Conservation (phyloP, 1,140 invertebrate species). For the Zophobas morio region DNA sequence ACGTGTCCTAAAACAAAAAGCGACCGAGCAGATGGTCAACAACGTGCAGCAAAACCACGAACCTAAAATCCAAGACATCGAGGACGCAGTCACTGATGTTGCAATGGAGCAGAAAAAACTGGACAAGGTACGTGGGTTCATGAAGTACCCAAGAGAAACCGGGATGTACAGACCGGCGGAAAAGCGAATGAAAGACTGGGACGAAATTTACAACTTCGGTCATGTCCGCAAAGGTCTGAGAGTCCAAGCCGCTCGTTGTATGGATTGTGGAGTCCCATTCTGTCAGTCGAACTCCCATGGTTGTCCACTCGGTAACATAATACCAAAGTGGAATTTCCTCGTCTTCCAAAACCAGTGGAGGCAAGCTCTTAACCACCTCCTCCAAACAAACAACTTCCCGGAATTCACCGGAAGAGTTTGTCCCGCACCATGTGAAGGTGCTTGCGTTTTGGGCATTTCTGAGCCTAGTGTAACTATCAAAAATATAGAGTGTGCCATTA, state of each 20-base stretch:
- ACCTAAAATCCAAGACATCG: slow-evolving; percentile 84
- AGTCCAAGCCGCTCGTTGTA: slow-evolving; percentile 96
- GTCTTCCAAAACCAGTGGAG: slow-evolving; percentile 96
- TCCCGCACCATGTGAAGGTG: slow-evolving; percentile 98
- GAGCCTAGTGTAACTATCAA: slow-evolving; percentile 98
- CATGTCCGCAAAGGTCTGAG: slow-evolving; percentile 90
- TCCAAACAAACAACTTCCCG: slow-evolving; percentile 99
- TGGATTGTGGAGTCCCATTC: slow-evolving; percentile 99
- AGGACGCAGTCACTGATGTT: slow-evolving; percentile 85
- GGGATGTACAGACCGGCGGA: slow-evolving; percentile 87
- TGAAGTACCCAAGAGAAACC: slow-evolving; percentile 94
- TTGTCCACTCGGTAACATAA: slow-evolving; percentile 98
- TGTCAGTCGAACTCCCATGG: slow-evolving; percentile 95
- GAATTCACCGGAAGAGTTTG: slow-evolving; percentile 99
- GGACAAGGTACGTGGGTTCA: slow-evolving; percentile 91
- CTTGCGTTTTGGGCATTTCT: slow-evolving; percentile 97
- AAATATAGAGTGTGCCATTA: slow-evolving; percentile 99
- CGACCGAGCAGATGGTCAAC: slow-evolving; percentile 70
- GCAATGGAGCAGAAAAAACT: slow-evolving; percentile 85
- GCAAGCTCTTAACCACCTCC: slow-evolving; percentile 94
- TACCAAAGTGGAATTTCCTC: slow-evolving; percentile 99
- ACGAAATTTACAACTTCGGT: slow-evolving; percentile 94
- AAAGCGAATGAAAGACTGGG: slow-evolving; percentile 93
- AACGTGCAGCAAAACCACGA: slow-evolving; percentile 62
- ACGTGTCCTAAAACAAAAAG: slow-evolving; percentile 85